Evolutionary conservation across 2,797 vertebrate genomes (phyloP).

Genomic region (Leuciscus waleckii): DNA sequence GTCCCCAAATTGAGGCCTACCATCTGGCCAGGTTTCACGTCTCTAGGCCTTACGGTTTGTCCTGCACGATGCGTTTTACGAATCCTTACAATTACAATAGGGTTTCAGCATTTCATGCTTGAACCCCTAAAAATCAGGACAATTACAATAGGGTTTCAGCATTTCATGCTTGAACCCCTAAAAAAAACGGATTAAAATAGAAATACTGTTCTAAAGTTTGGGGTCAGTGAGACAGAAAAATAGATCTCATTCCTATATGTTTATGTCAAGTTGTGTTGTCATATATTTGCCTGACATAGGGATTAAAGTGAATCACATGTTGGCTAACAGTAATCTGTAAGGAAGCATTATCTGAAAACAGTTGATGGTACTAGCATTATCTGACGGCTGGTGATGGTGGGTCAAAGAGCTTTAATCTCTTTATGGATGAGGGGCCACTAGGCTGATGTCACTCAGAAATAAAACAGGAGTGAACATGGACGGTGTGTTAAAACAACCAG

Average conservation of each 20-base stretch:
- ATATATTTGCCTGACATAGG: background rate
- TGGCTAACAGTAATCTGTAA: conserved; percentile 12
- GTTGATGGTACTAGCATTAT: background rate
- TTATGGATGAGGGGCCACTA: background rate
- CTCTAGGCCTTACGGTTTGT: too few relatives aligned
- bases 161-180: too few relatives aligned
- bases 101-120: too few relatives aligned
- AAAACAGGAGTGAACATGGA: background rate
- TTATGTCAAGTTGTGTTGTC: background rate
- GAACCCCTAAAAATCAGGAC: too few relatives aligned
- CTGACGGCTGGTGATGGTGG: background rate
- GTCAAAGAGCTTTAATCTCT: conserved; percentile 26
- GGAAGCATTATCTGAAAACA: conserved; percentile 15
- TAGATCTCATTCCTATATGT: conserved; percentile 20
- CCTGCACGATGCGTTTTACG: too few relatives aligned
- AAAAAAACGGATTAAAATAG: too few relatives aligned
- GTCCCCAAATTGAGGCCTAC: too few relatives aligned
- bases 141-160: too few relatives aligned
- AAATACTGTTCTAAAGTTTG: background rate
- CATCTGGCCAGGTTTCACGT: too few relatives aligned
- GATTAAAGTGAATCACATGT: background rate
- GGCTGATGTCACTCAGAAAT: background rate
- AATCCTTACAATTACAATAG: too few relatives aligned
- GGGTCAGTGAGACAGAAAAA: background rate
- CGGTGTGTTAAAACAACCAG: too few relatives aligned